Percentiles rank a stretch among this genome's conserved stretches.
phyloP scores from a whole-genome alignment of 2,113 vertebrate species.

The Aptenodytes forsteri region DNA sequence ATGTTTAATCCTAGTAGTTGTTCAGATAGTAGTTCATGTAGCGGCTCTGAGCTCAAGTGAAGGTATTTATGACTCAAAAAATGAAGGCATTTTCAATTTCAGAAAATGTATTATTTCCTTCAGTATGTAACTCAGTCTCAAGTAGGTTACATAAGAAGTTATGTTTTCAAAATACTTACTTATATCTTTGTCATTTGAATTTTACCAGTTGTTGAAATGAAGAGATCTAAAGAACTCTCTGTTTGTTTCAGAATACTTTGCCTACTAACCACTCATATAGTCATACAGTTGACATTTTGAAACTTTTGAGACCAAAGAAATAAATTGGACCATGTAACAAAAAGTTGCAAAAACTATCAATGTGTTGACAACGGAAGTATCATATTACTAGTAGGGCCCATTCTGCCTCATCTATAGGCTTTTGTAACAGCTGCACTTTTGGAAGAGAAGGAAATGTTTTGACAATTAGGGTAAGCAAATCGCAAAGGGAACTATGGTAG shows the following conservation, averaged over 20 bases:
- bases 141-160: neutral
- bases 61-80: neutral
- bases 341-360: neutral
- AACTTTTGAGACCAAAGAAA: neutral
- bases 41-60: neutral
- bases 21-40: neutral
- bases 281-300: neutral
- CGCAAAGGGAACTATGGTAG: conserved; percentile 66
- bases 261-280: neutral
- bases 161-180: neutral
- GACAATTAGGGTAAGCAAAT: conserved; percentile 71
- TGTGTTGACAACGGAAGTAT: neutral
- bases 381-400: neutral
- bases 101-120: neutral
- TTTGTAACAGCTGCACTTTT: conserved; percentile 38
- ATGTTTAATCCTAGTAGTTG: neutral
- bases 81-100: neutral
- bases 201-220: neutral
- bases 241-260: neutral
- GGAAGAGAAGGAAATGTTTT: conserved; percentile 66
- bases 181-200: neutral
- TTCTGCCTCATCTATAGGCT: neutral
- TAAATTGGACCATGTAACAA: neutral
- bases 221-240: neutral
- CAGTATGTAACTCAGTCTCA: neutral